Conservation (phyloP, 2,113 vertebrate species). For the Sus scrofa region T2T-Sscrofa CM000817.6:138756001-138756500, state of each 20-base stretch:
- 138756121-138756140: not conserved
- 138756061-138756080: not conserved
- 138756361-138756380: not conserved
- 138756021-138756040: not conserved
- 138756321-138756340: not conserved
- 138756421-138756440: not conserved
- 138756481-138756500: not conserved
- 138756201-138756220: not conserved
- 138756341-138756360: not conserved
- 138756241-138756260: not conserved
- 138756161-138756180: not conserved
- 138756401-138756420: not conserved
- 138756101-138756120: not conserved
- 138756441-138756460: not conserved
- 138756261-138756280: not conserved
- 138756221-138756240: not conserved
- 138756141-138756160: not conserved
- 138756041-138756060: not conserved
- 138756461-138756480: not conserved
- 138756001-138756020: not conserved
- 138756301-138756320: slow-evolving; percentile 2
- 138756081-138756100: not conserved
- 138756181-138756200: not conserved
- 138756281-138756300: not conserved
- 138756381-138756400: not conserved